Conservation (phyloP, 2,113 vertebrate genomes). For the Motacilla alba region DNA sequence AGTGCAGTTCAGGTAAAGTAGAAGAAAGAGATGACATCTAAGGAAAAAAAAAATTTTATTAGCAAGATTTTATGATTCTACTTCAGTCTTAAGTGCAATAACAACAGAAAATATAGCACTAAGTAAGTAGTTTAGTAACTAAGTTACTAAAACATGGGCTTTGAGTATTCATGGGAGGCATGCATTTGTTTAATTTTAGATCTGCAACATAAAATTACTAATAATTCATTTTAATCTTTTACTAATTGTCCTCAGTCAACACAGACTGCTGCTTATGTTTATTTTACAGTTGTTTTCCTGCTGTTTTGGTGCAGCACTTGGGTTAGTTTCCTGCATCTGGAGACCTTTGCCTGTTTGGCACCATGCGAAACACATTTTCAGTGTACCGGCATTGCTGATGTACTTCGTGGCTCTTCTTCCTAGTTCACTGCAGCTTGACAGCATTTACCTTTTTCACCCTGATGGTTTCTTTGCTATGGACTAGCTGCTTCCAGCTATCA, state of each 20-base stretch:
- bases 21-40: constrained; percentile 79
- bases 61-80: not conserved
- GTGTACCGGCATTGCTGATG: not conserved
- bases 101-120: not conserved
- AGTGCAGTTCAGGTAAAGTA: constrained; percentile 84
- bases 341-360: not conserved
- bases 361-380: not conserved
- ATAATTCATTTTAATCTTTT: not conserved
- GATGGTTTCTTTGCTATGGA: not conserved
- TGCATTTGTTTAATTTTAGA: not conserved
- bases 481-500: not conserved
- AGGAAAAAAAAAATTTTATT: constrained; percentile 27
- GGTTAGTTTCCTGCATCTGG: not conserved
- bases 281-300: not conserved
- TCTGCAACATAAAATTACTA: not conserved
- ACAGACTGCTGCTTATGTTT: not conserved
- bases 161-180: not conserved
- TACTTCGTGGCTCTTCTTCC: not conserved
- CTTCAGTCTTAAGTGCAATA: not conserved
- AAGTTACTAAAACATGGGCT: not conserved
- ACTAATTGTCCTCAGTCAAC: not conserved
- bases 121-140: not conserved
- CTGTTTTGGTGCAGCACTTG: not conserved
- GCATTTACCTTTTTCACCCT: not conserved
- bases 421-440: not conserved